These are phyloP conservation scores for Drosophila littoralis DNA, from an alignment of 1,140 invertebrate genomes.

Conservation along the genomic window DNA sequence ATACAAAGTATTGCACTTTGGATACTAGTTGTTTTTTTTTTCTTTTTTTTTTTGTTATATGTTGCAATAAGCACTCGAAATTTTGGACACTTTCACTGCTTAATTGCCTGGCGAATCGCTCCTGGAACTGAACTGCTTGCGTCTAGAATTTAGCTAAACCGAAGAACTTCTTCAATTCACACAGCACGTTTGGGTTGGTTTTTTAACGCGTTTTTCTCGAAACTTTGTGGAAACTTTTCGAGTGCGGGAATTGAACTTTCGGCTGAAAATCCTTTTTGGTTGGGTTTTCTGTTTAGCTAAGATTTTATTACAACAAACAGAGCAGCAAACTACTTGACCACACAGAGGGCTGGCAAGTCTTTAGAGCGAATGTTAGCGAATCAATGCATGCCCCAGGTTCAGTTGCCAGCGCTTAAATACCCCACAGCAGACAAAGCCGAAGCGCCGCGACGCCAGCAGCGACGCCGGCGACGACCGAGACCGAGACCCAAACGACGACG, in stretches of 20 bases:
- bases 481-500: slow-evolving; percentile 35
- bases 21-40: slow-evolving; percentile 73
- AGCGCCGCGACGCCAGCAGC: slow-evolving; percentile 20
- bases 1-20: slow-evolving; percentile 71
- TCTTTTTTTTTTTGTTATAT: slow-evolving; percentile 45
- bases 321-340: slow-evolving; percentile 78
- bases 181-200: slow-evolving; percentile 18
- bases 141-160: slow-evolving; percentile 79
- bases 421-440: slow-evolving; percentile 38
- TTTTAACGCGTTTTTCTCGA: slow-evolving; percentile 40
- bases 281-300: slow-evolving; percentile 69
- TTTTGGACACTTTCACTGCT: slow-evolving; percentile 83
- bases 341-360: slow-evolving; percentile 80
- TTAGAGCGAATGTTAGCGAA: slow-evolving; percentile 84
- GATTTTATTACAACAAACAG: slow-evolving; percentile 83
- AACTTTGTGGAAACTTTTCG: slow-evolving; percentile 47
- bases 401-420: slow-evolving; percentile 83
- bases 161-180: slow-evolving; percentile 50
- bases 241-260: slow-evolving; percentile 40
- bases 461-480: slow-evolving; percentile 33
- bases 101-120: slow-evolving; percentile 66
- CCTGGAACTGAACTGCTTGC: slow-evolving; percentile 70
- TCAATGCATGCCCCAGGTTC: slow-evolving; percentile 82
- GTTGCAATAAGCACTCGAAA: slow-evolving; percentile 83
- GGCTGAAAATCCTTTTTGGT: slow-evolving; percentile 15